These are phyloP conservation scores for Caprella mutica DNA, from an alignment of 2,888 invertebrate genomes.

Conservation along the genomic window DNA sequence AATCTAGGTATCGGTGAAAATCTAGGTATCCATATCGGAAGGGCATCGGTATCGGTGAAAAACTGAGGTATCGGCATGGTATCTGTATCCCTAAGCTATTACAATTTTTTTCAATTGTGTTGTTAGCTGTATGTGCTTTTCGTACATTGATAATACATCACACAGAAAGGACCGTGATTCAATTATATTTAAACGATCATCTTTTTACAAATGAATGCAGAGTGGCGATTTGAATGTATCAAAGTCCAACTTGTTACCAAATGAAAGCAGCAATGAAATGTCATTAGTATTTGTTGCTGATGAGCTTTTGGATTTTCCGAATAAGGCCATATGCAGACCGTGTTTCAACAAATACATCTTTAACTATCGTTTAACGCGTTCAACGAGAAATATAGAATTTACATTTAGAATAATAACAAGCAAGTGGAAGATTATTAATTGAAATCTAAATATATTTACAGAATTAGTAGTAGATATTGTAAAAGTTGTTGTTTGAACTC, in stretches of 20 bases:
- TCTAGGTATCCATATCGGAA: no score
- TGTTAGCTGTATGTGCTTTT: slow-evolving; percentile 16
- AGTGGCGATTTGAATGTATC: neutral
- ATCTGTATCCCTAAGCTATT: no score
- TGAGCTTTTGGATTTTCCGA: slow-evolving; percentile 37
- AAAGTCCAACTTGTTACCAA: neutral
- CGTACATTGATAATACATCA: slow-evolving; percentile 14
- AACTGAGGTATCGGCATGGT: no score
- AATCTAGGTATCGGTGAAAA: no score
- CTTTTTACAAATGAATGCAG: neutral
- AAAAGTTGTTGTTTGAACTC: neutral
- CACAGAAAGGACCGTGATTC: slow-evolving; percentile 14
- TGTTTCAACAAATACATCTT: slow-evolving; percentile 31
- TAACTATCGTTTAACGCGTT: no score
- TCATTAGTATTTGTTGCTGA: slow-evolving; percentile 37
- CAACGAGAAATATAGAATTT: slow-evolving; percentile 18
- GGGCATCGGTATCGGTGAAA: no score
- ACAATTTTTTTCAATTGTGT: no score
- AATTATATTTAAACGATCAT: neutral
- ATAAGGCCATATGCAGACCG: slow-evolving; percentile 37
- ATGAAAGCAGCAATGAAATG: slow-evolving; percentile 22
- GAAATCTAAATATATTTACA: slow-evolving; percentile 4
- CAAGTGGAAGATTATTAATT: slow-evolving; percentile 23
- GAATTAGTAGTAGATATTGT: neutral
- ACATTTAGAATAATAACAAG: slow-evolving; percentile 34